These are phyloP conservation scores for Leptopilina boulardi DNA, from an alignment of 1,140 invertebrate species.

Conservation along the genomic window DNA sequence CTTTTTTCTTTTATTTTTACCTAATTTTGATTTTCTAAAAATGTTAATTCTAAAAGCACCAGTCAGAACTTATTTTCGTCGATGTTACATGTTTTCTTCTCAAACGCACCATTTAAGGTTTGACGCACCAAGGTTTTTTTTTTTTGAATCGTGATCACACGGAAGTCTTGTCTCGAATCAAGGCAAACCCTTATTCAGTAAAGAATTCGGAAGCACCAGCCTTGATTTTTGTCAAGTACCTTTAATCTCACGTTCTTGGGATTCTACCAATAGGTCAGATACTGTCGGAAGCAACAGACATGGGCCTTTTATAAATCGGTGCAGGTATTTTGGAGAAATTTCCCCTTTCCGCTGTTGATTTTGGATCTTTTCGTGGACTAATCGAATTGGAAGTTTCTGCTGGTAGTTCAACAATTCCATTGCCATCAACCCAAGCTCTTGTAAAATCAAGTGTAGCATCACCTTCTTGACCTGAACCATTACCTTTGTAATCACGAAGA, in stretches of 20 bases:
- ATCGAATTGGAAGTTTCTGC: conserved; percentile 65
- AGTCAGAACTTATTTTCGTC: not conserved
- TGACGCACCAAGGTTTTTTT: too few species aligned
- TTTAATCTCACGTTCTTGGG: conserved; percentile 37
- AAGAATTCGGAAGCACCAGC: conserved; percentile 57
- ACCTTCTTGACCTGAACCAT: conserved; percentile 72
- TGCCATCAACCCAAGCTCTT: conserved; percentile 84
- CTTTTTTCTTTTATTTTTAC: not conserved
- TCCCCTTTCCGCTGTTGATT: conserved; percentile 64
- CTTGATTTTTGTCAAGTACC: conserved; percentile 48
- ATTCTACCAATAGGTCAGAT: conserved; percentile 54
- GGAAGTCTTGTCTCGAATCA: not conserved
- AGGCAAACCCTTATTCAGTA: conserved; percentile 4
- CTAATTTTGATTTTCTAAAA: conserved; percentile 18
- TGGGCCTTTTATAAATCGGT: conserved; percentile 72
- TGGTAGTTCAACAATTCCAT: conserved; percentile 78
- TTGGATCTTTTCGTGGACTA: conserved; percentile 73
- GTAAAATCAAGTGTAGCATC: conserved; percentile 82
- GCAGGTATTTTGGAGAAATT: conserved; percentile 74
- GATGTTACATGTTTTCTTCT: not conserved
- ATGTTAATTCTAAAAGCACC: conserved; percentile 16
- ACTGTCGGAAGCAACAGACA: conserved; percentile 70
- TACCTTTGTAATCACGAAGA: conserved; percentile 78
- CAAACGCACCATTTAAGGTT: not conserved
- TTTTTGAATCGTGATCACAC: not conserved